Base-by-base conservation (phyloP, 2,888 invertebrate species). In the Drosophila eohydei region DNA sequence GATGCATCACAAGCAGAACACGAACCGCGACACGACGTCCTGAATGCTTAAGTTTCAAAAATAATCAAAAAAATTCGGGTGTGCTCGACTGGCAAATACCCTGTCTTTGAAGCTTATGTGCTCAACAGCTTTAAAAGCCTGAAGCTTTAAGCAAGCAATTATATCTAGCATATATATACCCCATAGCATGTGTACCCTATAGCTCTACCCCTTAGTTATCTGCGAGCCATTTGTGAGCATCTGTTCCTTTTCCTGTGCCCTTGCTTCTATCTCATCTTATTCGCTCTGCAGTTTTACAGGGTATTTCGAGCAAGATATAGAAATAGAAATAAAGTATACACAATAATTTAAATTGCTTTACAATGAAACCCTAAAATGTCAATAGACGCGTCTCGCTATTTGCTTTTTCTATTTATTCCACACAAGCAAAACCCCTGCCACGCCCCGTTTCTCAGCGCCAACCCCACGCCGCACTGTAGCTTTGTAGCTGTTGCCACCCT, bases 291-390 rank as follows among this genome's bases (percentile, higher is more conserved):
- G 14, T 52, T 12, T 2, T 40, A 46, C 44, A 41, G 66, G 66
- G 66, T 34, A 66, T 32, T 48, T 5, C 5, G 44, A 48, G 34
- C 40, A 14, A 34, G 30, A 38, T 56, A 43, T 61, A 62, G 36
- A 70, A 73, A 74, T 70, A 63, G 66, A 88, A 88, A 81, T 72
- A 83, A 79, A 85, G 80, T 83, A 80, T 72, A 84, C 68, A 87
- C 88, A 89, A 87, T 87, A 84, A 87, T 89, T 87, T 87, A 88
- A 87, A 87, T 87, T 87, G 87, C 88, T 88, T 87, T 82, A 87
- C 83, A 87, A 88, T 87, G 88, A 87, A 87, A 88, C 84, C 89
- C 84, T 69, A 83, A 87, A 87, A 86, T 87, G 86, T 84, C 86
- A 89, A 87, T 84, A 82, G 83, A 88, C 64, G 36, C 75, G 64